Evolutionary conservation across 2,888 invertebrate species (phyloP), one percentile per base, ranked within the genome.

Genomic region (Calephelis perditalis): DNA sequence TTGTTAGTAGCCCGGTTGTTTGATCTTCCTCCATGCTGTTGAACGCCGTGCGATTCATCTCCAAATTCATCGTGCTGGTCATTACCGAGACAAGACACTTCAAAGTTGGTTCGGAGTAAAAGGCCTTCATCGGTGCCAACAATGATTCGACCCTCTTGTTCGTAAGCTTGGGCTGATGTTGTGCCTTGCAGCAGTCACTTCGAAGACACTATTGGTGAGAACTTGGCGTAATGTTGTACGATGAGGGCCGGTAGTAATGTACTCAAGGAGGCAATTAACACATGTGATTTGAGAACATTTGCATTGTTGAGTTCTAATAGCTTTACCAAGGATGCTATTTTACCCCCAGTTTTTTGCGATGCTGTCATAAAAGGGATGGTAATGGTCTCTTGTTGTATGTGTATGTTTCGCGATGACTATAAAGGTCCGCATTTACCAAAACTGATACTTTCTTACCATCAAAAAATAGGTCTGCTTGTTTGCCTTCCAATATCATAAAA

Each of bases 201-300:
- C 4, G 37, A 37, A 7, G 7, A 3, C 37, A 7, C 37, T 3
- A 7, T 7, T 37, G 6, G 7, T 37, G 37, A 37, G 37, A 37
- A 37, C 7, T 37, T 37, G 37, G 6, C 7, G 6, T 7, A 47
- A 36, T 63, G 59, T 64, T 43, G 37, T n/a, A 59, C 61, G 60
- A 66, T 59, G 9, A 63, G 43, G 12, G 62, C 64, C 63, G 61
- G 63, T 37, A 61, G 59, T 56, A 63, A 63, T 54, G 52, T 60
- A 64, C 64, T 61, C 57, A 54, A 62, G 8, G 46, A 61, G 45
- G 36, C 58, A 61, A 58, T 54, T n/a, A 61, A 59, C 10, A 59
- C 58, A 63, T 65, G 62, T 40, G 63, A 62, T 63, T 59, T 37
- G n/a, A 63, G 56, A 26, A 61, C 58, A 62, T 62, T 66, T 64